phyloP scores from a whole-genome alignment of 1,140 invertebrate species.

The Brachionus calyciflorus region DNA sequence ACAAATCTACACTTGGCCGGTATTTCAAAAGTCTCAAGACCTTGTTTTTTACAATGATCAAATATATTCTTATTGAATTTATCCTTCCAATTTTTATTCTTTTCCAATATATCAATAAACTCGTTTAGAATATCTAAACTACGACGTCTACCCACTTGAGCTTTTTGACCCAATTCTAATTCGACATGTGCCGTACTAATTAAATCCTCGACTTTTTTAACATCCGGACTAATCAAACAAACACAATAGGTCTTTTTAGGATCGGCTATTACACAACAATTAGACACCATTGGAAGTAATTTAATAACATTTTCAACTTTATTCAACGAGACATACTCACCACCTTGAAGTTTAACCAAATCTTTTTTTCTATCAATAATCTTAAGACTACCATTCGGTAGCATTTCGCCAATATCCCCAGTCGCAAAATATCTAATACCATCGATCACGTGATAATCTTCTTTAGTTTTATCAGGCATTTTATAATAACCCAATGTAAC shows the following conservation, averaged over 20 bases:
- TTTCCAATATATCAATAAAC: constrained; percentile 40
- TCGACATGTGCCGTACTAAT: constrained; percentile 21
- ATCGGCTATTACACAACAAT: constrained; percentile 27
- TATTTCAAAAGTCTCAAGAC: constrained; percentile 77
- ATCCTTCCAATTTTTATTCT: neutral
- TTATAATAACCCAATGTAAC: constrained; percentile 89
- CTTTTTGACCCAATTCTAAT: neutral
- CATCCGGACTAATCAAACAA: constrained; percentile 30
- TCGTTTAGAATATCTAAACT: constrained; percentile 42
- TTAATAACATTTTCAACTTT: constrained; percentile 70
- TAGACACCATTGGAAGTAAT: neutral
- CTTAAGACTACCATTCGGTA: constrained; percentile 84
- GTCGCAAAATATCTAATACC: constrained; percentile 85
- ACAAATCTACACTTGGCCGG: constrained; percentile 83
- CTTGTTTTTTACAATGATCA: constrained; percentile 50
- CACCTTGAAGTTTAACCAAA: constrained; percentile 90
- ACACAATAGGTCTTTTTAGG: constrained; percentile 11
- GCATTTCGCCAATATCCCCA: constrained; percentile 91
- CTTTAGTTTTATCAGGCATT: constrained; percentile 70
- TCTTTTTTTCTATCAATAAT: constrained; percentile 95
- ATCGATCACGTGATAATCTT: constrained; percentile 55
- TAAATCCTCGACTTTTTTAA: constrained; percentile 1
- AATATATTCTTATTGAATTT: constrained; percentile 40
- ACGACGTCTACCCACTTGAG: neutral
- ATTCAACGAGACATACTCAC: constrained; percentile 91